Conservation (phyloP, 2,113 vertebrate genomes). For the Heliornis fulica region DNA sequence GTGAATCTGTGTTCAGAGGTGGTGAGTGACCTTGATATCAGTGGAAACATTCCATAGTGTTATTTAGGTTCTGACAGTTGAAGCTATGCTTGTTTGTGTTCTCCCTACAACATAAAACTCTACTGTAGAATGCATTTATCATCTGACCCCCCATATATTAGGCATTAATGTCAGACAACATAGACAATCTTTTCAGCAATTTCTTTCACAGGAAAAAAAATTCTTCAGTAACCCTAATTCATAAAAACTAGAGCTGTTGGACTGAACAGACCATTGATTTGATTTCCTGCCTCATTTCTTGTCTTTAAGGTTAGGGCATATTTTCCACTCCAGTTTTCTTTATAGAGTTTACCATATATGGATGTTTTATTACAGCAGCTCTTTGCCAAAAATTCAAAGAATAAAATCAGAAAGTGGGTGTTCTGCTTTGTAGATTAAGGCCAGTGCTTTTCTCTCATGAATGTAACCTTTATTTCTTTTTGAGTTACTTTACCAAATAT, state of each 20-base stretch:
- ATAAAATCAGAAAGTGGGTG: background rate
- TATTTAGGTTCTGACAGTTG: background rate
- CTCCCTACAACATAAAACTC: background rate
- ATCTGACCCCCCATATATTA: background rate
- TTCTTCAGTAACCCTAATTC: background rate
- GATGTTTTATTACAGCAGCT: background rate
- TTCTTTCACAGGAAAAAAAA: background rate
- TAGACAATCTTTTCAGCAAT: background rate
- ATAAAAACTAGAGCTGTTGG: background rate
- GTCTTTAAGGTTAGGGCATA: conserved; percentile 8
- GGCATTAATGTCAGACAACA: background rate
- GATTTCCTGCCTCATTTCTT: conserved; percentile 20
- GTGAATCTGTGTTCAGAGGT: background rate
- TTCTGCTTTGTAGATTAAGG: background rate
- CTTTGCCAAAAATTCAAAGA: background rate
- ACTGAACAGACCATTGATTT: background rate
- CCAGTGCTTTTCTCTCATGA: background rate
- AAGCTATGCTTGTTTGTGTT: background rate
- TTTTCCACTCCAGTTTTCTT: conserved; percentile 23
- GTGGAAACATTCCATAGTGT: background rate
- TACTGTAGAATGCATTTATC: background rate
- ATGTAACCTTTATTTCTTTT: background rate
- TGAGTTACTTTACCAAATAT: background rate
- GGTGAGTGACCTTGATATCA: background rate
- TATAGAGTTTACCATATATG: background rate